Base-by-base conservation (phyloP, 2,797 vertebrate species). In the Varecia variegata region DNA sequence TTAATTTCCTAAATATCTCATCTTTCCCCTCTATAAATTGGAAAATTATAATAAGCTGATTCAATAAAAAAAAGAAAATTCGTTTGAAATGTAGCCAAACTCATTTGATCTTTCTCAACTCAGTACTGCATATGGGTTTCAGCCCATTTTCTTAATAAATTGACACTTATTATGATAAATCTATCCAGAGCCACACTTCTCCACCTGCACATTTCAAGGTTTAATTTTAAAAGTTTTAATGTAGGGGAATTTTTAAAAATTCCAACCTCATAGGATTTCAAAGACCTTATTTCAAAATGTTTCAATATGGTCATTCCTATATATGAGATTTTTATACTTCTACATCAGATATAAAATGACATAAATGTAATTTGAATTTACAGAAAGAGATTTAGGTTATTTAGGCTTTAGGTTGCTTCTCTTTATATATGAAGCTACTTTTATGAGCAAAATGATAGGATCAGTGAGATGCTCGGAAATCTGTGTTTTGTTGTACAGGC, bases 101-200 rank as follows among this genome's bases (percentile, higher is more conserved):
- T 45, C 47, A n/a, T 45, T 32, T 90, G 45, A 58, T 77, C 68
- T 89, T 85, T 38, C n/a, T 86, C 30, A 70, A 23, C 58, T 62
- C 18, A 40, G 56, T 80, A 81, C 30, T 43, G 5, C 43, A 70
- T 43, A 62, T 32, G 40, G 17, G 12, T 74, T 88, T 92, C 73
- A 93, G 52, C 3, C 45, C 73, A 85, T 58, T 80, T 94, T 86
- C 54, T 85, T 56, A 45, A 50, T 79, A 92, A 92, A 71, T 92
- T 77, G 45, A 94, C 70, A 67, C 54, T 30, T 30, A 87, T 87
- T 73, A 79, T 32, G 45, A 67, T 86, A 85, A 80, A 76, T 30
- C 40, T 83, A 56, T 43, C 18, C 27, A 70, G 25, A 71, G 14
- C 11, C 13, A 77, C 68, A 90, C 15, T 86, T 90, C 13, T 87